phyloP scores from a whole-genome alignment of 2,888 invertebrate genomes.

The Habroteleia sp. region DNA sequence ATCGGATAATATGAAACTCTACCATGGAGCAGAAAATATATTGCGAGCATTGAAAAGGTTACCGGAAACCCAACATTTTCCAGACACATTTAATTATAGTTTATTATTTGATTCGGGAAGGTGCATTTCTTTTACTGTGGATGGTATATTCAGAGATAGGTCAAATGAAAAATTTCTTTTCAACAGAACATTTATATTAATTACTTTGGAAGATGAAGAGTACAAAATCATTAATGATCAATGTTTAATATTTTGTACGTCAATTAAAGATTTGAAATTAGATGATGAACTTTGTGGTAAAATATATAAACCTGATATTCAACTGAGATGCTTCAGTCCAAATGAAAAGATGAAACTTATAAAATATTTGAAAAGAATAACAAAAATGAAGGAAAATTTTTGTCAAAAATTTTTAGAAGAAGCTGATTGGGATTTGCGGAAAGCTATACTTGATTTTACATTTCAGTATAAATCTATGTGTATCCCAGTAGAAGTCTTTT shows the following conservation, averaged over 20 bases:
- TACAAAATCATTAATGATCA: conserved; percentile 87
- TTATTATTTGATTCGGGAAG: conserved; percentile 68
- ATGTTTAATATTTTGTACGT: conserved; percentile 80
- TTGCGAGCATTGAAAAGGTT: conserved; percentile 75
- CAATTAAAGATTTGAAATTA: conserved; percentile 53
- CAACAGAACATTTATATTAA: conserved; percentile 83
- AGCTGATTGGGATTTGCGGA: conserved; percentile 68
- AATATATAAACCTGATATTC: conserved; percentile 52
- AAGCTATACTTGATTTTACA: conserved; percentile 69
- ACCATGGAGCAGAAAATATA: conserved; percentile 73
- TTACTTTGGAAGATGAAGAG: conserved; percentile 80
- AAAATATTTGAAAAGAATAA: conserved; percentile 64
- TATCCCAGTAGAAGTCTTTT: conserved; percentile 60
- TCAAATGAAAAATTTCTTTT: conserved; percentile 81
- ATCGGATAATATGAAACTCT: conserved; percentile 65
- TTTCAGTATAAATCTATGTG: conserved; percentile 66
- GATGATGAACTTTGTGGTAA: conserved; percentile 58
- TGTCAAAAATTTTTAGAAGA: conserved; percentile 68
- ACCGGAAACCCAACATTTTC: conserved; percentile 83
- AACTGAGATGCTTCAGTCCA: conserved; percentile 63
- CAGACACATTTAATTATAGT: conserved; percentile 80
- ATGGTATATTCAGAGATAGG: conserved; percentile 83
- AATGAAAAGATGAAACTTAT: conserved; percentile 67
- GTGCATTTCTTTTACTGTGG: conserved; percentile 80
- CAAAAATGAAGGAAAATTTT: conserved; percentile 69